Base-by-base conservation (phyloP, 2,113 vertebrate species). In the Osmerus mordax region DNA sequence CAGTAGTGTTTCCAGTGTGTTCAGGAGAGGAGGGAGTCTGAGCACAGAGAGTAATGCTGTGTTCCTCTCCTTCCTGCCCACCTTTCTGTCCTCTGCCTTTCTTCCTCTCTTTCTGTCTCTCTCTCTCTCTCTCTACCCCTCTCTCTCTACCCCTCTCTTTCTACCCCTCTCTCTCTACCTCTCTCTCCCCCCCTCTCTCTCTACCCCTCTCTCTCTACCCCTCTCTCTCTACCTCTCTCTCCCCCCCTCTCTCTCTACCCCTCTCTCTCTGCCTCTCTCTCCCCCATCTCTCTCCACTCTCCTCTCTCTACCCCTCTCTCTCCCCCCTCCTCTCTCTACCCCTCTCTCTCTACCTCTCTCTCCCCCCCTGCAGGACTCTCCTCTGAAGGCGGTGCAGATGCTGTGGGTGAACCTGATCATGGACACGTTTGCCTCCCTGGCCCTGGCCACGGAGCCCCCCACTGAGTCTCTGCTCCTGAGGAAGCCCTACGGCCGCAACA, bases 371-470 rank as follows among this genome's bases (percentile, higher is more conserved):
- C 89, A 99, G 97, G 97, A 99, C 87, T 99, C 97, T 64, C 97
- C 97, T 0, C 88, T 99, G 79, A 99, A 99, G 90, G 97, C 97
- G 4, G 97, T 99, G 63, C 97, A 99, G 91, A 99, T 99, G 97
- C 90, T 99, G 52, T 99, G 97, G 97, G 97, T 99, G 79, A 99
- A 99, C 90, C 94, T 99, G 78, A 99, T 99, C 79, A 99, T 99
- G 97, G 97, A 99, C 85, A 99, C 97, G 0, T 94, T 99, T 68
- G 97, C 97, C 73, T 99, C 97, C 15, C 93, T 99, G 80, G 97
- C 97, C 70, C 89, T 99, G 91, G 97, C 97, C 81, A 99, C 97
- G 2, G 97, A 99, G 86, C 97, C 97, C 60, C 97, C 97, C 53
- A 99, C 96, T 3, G 97, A 99, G 84, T 91, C 97, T 55, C 94